These are phyloP conservation scores for Sandelia bainsii DNA, from an alignment of 2,797 vertebrate species.

Conservation along the genomic window DNA sequence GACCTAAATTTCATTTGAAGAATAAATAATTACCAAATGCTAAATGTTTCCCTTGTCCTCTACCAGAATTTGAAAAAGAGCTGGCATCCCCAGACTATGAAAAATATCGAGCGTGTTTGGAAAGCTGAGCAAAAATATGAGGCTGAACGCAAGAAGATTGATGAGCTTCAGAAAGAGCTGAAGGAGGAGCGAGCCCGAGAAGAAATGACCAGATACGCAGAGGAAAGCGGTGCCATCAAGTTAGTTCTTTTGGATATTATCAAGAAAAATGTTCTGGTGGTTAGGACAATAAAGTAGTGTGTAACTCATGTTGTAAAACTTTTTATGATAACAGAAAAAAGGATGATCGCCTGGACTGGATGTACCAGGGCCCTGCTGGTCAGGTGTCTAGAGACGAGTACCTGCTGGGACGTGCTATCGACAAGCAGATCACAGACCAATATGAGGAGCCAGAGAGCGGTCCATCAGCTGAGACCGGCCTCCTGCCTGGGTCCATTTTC, in stretches of 20 bases:
- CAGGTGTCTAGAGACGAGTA: slow-evolving; percentile 96
- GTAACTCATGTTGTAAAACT: background rate
- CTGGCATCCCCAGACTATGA: slow-evolving; percentile 98
- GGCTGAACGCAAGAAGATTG: slow-evolving; percentile 94
- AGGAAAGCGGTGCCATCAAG: slow-evolving; percentile 92
- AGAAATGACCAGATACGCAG: slow-evolving; percentile 93
- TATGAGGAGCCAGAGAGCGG: slow-evolving; percentile 90
- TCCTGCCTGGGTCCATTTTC: slow-evolving; percentile 96
- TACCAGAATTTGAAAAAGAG: slow-evolving; percentile 96
- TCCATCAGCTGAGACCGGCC: slow-evolving; percentile 89
- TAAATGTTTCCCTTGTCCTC: slow-evolving; percentile 13
- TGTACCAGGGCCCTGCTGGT: slow-evolving; percentile 95
- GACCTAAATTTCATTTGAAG: no score
- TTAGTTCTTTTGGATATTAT: slow-evolving; percentile 54
- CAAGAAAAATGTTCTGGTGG: background rate
- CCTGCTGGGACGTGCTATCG: slow-evolving; percentile 93
- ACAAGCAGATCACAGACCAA: slow-evolving; percentile 93
- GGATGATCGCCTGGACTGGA: slow-evolving; percentile 97
- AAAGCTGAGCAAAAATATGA: slow-evolving; percentile 97
- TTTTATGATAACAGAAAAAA: slow-evolving; percentile 85
- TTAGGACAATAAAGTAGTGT: rapidly evolving
- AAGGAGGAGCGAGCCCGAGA: slow-evolving; percentile 93
- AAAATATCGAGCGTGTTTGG: slow-evolving; percentile 98
- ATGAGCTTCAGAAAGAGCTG: slow-evolving; percentile 96
- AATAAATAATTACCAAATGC: no score